Conservation (phyloP, 2,113 vertebrate genomes). For the Bufo gargarizans region DNA sequence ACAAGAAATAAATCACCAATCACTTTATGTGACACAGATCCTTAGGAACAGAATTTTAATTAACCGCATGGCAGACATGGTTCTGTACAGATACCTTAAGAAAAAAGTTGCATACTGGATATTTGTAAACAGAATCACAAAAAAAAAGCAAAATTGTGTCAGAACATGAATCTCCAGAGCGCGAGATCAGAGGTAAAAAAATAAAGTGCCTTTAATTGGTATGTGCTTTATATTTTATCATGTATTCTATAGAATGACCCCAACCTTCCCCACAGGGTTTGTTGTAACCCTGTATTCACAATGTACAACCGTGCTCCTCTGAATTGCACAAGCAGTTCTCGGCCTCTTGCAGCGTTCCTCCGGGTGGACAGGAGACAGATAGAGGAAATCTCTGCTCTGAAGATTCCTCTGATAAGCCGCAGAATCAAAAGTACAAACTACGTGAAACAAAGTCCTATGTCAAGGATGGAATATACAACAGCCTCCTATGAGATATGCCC, state of each 20-base stretch:
- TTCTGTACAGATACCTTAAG: slow-evolving; percentile 47
- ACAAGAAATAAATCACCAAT: slow-evolving; percentile 14
- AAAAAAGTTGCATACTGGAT: slow-evolving; percentile 51
- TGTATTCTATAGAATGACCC: background rate
- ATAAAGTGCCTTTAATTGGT: slow-evolving; percentile 50
- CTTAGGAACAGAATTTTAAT: slow-evolving; percentile 52
- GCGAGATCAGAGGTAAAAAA: slow-evolving; percentile 41
- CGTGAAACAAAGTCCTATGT: slow-evolving; percentile 19
- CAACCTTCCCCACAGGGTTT: background rate
- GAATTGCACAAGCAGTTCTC: background rate
- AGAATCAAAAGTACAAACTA: slow-evolving; percentile 5
- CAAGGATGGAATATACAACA: slow-evolving; percentile 26
- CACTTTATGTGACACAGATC: slow-evolving; percentile 21
- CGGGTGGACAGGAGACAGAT: slow-evolving; percentile 1
- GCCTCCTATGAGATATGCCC: background rate
- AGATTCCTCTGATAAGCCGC: background rate
- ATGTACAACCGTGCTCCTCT: background rate
- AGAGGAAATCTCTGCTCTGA: slow-evolving; percentile 12
- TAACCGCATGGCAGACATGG: slow-evolving; percentile 46
- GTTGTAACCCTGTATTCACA: background rate
- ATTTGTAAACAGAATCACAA: slow-evolving; percentile 57
- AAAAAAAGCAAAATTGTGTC: slow-evolving; percentile 19
- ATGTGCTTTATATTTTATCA: background rate
- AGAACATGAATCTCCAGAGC: slow-evolving; percentile 32
- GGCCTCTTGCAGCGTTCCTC: background rate